Percentiles rank a stretch among this genome's conserved stretches.
Conservation (phyloP, 2,888 invertebrate genomes). For the Lapara coniferarum region DNA sequence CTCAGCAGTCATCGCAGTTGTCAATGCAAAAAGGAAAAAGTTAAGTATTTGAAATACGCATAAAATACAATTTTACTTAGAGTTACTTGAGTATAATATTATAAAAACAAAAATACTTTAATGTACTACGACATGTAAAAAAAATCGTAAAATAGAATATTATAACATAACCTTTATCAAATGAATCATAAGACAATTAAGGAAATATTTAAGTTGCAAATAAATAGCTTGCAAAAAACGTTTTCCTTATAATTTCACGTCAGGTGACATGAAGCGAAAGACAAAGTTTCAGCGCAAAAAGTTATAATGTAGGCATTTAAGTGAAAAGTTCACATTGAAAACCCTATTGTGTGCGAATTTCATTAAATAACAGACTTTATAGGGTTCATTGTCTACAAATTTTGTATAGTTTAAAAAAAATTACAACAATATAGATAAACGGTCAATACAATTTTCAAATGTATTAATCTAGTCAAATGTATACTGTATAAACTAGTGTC, state of each 20-base stretch:
- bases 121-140: too few species aligned
- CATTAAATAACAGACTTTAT: not conserved
- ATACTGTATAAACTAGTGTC: too few species aligned
- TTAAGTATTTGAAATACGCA: too few species aligned
- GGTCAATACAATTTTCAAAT: too few species aligned
- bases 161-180: not conserved
- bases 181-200: not conserved
- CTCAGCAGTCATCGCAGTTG: too few species aligned
- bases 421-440: too few species aligned
- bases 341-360: slow-evolving; percentile 17
- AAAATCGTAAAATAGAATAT: not conserved
- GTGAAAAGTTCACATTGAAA: slow-evolving; percentile 30
- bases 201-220: slow-evolving; percentile 21
- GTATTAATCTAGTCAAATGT: too few species aligned
- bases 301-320: slow-evolving; percentile 8
- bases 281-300: slow-evolving; percentile 11
- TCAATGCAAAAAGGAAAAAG: too few species aligned
- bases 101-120: too few species aligned
- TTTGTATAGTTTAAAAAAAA: not conserved
- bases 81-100: too few species aligned
- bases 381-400: not conserved
- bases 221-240: slow-evolving; percentile 26
- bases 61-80: too few species aligned
- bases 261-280: slow-evolving; percentile 18
- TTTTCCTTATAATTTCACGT: slow-evolving; percentile 20